Base-by-base conservation (phyloP, 1,140 invertebrate genomes). In the Thrips palmi region DNA sequence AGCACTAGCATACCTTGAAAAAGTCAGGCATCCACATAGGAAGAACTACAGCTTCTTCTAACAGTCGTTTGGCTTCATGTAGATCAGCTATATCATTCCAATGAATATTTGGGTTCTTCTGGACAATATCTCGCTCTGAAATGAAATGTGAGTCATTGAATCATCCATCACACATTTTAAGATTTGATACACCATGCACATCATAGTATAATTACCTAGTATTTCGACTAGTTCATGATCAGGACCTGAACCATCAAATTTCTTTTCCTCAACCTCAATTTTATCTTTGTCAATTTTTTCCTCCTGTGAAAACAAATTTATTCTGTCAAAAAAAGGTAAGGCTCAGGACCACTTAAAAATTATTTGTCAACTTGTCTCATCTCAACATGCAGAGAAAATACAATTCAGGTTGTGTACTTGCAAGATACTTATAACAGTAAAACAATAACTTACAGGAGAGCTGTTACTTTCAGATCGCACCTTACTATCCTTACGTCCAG, bases 1-100 rank as follows among this genome's bases (percentile, higher is more conserved):
- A 6, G 15, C 15, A 21, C 2, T 12, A 10, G 33, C 31, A 37
- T 59, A 79, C 81, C 62, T 87, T 94, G 56, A 99, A 98, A 60
- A 91, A 97, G 52, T 97, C 88, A 4, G 94, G 93, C 77, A 98
- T 94, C 68, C 86, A 79, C 73, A 97, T 86, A 6, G 94, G 94
- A 48, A 98, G 63, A 12, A 98, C 91, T 14, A 97, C 91, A 35
- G 94, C 93, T 67, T 99, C 94, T 60, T 97, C 88, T 14, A 99
- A 59, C 21, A 97, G 57, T 44, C 84, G 65, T 60, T 98, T 98
- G 2, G 92, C 93, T 55, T 97, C 89, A 14, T 79, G 65, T 31
- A 98, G 66, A 64, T 96, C 93, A 8, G 93, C 92, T 54, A 99
- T 97, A 57, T 98, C 93, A 53, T 85, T 83, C 92, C 93, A 97